These are phyloP conservation scores for Papilio machaon DNA, from an alignment of 1,140 invertebrate genomes.

Conservation along the genomic window DNA sequence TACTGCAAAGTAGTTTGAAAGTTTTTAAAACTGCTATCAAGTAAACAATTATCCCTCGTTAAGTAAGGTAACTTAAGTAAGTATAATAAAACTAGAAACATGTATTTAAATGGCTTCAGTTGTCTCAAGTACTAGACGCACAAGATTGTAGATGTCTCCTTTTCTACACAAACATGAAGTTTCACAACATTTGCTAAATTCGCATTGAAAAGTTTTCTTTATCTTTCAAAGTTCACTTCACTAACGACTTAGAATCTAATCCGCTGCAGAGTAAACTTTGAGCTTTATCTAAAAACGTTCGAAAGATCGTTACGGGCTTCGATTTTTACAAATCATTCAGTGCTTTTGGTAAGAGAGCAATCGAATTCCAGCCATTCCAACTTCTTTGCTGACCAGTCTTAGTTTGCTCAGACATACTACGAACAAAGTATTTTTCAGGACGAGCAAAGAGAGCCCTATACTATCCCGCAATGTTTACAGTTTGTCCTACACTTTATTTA, in stretches of 20 bases:
- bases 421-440: neutral
- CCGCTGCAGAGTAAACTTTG: constrained; percentile 51
- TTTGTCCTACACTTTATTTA: no score
- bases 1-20: neutral
- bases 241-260: constrained; percentile 65
- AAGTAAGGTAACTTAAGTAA: neutral
- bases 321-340: constrained; percentile 45
- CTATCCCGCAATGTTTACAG: no score
- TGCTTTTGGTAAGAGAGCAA: constrained; percentile 12
- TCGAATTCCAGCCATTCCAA: neutral
- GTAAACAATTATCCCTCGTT: neutral
- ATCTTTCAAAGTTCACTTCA: constrained; percentile 62
- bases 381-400: constrained; percentile 18
- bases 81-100: neutral
- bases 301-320: constrained; percentile 34
- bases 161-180: constrained; percentile 34
- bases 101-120: neutral
- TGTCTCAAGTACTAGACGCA: constrained; percentile 19
- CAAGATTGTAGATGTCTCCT: neutral
- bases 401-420: neutral
- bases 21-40: neutral
- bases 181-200: constrained; percentile 71
- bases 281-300: constrained; percentile 48
- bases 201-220: constrained; percentile 72
- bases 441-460: no score